phyloP scores from a whole-genome alignment of 1,140 invertebrate genomes.

The Orius insidiosus region DNA sequence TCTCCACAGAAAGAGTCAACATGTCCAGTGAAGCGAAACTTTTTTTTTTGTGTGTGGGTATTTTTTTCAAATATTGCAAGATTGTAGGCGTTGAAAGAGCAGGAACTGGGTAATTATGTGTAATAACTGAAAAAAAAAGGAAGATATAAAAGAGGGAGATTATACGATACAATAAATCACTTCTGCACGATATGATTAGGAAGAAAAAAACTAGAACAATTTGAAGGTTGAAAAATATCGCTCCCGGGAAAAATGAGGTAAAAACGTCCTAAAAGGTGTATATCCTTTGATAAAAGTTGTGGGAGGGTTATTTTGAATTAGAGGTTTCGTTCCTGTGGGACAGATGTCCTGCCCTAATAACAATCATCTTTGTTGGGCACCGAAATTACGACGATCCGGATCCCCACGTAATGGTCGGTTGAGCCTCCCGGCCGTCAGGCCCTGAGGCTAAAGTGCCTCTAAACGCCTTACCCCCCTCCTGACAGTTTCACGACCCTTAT shows the following conservation, averaged over 20 bases:
- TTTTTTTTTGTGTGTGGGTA: too few species aligned
- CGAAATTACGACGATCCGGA: background rate
- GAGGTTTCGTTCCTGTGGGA: slow-evolving; percentile 3
- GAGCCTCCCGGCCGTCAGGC: background rate
- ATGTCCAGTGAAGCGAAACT: too few species aligned
- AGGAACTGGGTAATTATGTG: too few species aligned
- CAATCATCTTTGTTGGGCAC: background rate
- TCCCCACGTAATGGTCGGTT: background rate
- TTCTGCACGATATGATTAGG: background rate
- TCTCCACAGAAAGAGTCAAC: too few species aligned
- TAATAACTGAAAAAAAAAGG: too few species aligned
- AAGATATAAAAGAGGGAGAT: too few species aligned
- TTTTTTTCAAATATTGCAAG: too few species aligned
- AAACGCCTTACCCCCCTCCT: background rate
- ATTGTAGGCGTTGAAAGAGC: too few species aligned
- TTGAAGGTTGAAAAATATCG: background rate
- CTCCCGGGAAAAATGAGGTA: background rate
- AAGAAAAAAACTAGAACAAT: background rate
- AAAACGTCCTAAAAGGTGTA: background rate
- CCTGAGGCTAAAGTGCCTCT: background rate
- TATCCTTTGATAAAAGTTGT: background rate
- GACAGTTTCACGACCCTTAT: background rate
- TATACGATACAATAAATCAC: slow-evolving; percentile 3
- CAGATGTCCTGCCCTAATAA: slow-evolving; percentile 8
- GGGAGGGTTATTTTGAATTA: background rate